Evolutionary conservation across 2,113 vertebrate species (phyloP), one percentile per base, ranked within the genome.

Genomic region (Otus sunia): DNA sequence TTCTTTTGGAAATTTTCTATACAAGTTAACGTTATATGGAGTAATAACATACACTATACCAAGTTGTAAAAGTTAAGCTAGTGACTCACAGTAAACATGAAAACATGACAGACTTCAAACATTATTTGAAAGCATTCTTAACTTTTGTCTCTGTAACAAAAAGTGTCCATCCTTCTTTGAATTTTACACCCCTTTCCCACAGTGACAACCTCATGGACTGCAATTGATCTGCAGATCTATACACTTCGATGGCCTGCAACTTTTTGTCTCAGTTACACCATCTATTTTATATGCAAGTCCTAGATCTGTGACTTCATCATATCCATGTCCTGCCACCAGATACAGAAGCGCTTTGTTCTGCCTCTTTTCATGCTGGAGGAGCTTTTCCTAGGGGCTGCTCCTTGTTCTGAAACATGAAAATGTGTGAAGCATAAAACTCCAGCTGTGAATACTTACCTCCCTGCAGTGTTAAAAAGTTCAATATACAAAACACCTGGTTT

Each of bases 361-460:
- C 80, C 74, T 97, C 96, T 97, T 97, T 97, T 97, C 96, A 84
- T 93, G 96, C 96, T 86, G 88, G 64, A 96, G 83, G 95, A 97
- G 93, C 49, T 97, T 97, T 96, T 98, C 97, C 95, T 97, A 87
- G 87, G 96, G 97, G 96, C 93, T 94, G 81, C 96, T 98, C 93
- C 98, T 98, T 98, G 97, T 98, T 98, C 98, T 98, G 97, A 95
- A 98, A 98, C 98, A 98, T 98, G 98, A 98, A 98, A 98, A 98
- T 98, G 98, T 98, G 98, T 89, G 98, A 98, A 98, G 98, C 98
- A 98, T 98, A 98, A 98, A 98, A 98, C 97, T 98, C 98, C 98
- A 98, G 98, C 98, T 98, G 98, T 98, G 98, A 98, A 98, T 98
- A 98, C 98, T 98, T 98, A 98, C 98, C 97, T 98, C 98, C 98